Evolutionary conservation across 2,113 vertebrate species (phyloP).

Genomic region (Petromus typicus): DNA sequence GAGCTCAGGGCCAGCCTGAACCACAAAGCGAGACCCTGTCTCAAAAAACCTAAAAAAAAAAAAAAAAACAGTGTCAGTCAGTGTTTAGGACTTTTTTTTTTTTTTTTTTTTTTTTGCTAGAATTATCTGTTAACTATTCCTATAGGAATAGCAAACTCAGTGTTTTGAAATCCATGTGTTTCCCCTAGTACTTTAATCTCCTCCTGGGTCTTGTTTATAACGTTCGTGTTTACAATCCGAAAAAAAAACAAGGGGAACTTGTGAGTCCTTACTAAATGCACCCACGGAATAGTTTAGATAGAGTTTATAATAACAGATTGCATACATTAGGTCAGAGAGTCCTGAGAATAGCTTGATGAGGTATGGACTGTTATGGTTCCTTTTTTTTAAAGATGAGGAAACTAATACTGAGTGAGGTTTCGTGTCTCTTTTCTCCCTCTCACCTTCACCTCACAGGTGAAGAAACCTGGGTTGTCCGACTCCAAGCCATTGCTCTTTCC

Average conservation of each 20-base stretch:
- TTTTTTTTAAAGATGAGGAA: constrained; percentile 31
- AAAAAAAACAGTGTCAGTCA: not conserved
- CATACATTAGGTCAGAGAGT: not conserved
- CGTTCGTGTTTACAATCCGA: not conserved
- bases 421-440: not conserved
- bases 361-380: not conserved
- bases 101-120: not conserved
- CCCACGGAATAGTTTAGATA: not conserved
- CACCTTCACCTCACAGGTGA: not conserved
- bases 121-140: not conserved
- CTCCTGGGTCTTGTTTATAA: not conserved
- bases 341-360: not conserved
- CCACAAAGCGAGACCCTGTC: no score
- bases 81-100: not conserved
- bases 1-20: no score
- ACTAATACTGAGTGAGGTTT: not conserved
- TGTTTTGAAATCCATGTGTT: not conserved
- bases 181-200: not conserved
- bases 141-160: not conserved
- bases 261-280: not conserved
- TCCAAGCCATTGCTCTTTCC: not conserved
- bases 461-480: no score
- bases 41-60: no score
- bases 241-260: not conserved
- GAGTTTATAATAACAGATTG: not conserved